A percentile compares a stretch with the other conserved stretches of the same genome.
phyloP scores from a whole-genome alignment of 2,888 invertebrate species.

The Leptinotarsa peninsularis region DNA sequence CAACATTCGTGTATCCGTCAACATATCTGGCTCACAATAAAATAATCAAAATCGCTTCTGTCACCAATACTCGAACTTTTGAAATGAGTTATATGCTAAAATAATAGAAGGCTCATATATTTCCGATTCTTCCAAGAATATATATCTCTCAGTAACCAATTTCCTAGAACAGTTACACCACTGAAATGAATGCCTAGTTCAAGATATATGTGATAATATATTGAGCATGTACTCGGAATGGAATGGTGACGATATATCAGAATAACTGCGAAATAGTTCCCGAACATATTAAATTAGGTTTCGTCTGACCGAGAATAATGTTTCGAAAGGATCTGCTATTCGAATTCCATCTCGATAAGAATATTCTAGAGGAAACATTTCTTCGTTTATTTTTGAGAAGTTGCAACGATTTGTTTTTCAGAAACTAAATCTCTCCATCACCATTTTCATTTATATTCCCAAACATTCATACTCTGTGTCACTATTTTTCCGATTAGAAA shows the following conservation, averaged over 20 bases:
- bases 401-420: too few species aligned
- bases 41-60: background rate
- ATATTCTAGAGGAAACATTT: background rate
- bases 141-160: slow-evolving; percentile 13
- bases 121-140: background rate
- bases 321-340: slow-evolving; percentile 17
- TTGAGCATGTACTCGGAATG: slow-evolving; percentile 14
- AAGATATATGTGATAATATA: slow-evolving; percentile 31
- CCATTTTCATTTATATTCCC: too few species aligned
- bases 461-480: too few species aligned
- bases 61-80: background rate
- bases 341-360: slow-evolving; percentile 17
- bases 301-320: slow-evolving; percentile 29
- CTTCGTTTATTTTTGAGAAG: too few species aligned
- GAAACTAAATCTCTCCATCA: too few species aligned
- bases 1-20: too few species aligned
- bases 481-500: too few species aligned
- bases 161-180: slow-evolving; percentile 5
- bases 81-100: slow-evolving; percentile 13
- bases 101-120: background rate
- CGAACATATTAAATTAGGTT: slow-evolving; percentile 39
- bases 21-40: too few species aligned
- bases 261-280: slow-evolving; percentile 35
- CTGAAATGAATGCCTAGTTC: slow-evolving; percentile 6
- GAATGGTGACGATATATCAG: slow-evolving; percentile 38